These are phyloP conservation scores for Syrmaticus mikado DNA, from an alignment of 2,113 vertebrate species.

Conservation along the genomic window DNA sequence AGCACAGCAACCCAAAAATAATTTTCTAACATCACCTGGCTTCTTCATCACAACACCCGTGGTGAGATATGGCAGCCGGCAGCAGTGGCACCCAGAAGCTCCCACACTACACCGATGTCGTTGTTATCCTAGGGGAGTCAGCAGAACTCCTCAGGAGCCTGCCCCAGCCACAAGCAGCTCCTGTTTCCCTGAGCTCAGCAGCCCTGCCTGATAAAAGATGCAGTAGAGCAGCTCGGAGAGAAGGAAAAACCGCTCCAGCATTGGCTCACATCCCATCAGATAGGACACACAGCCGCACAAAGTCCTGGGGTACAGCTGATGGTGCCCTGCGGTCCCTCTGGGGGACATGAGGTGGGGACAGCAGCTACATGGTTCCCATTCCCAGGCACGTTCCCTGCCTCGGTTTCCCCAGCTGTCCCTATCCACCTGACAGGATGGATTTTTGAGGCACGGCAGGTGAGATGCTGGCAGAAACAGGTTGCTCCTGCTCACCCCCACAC, in stretches of 20 bases:
- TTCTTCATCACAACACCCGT: not conserved
- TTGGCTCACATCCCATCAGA: constrained; percentile 49
- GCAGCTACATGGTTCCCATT: accelerated
- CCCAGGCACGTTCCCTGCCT: not conserved
- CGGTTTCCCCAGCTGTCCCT: not conserved
- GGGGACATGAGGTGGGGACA: not conserved
- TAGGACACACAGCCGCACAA: not conserved
- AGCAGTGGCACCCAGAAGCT: not conserved
- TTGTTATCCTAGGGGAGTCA: not conserved
- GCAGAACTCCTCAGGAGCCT: not conserved
- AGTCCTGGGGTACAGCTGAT: not conserved
- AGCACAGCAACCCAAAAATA: not conserved
- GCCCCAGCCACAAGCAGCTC: not conserved
- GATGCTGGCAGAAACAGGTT: not conserved
- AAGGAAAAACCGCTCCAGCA: accelerated
- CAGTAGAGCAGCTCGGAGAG: not conserved
- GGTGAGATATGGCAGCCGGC: not conserved
- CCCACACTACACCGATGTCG: not conserved
- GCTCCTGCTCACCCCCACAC: not conserved
- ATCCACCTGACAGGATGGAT: not conserved
- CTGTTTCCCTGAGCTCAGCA: constrained; percentile 37
- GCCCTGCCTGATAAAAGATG: constrained; percentile 5
- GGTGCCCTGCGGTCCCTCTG: not conserved
- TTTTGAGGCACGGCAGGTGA: not conserved
- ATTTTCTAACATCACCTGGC: not conserved